These are phyloP conservation scores for Ganaspis sp. DNA, from an alignment of 1,140 invertebrate species.

Conservation along the genomic window DNA sequence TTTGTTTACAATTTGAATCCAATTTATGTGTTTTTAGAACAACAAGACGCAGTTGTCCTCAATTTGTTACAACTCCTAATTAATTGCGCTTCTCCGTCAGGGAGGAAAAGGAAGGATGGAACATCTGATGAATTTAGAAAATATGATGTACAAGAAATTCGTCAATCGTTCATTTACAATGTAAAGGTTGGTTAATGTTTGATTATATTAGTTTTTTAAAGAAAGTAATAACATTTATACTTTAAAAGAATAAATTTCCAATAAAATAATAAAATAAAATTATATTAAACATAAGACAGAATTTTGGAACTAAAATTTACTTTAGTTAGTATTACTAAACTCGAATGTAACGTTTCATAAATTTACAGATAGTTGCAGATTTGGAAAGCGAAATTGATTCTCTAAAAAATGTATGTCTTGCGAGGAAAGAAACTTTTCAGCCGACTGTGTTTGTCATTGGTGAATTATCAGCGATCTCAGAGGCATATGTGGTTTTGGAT, in stretches of 20 bases:
- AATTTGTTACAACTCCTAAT: neutral
- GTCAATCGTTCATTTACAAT: neutral
- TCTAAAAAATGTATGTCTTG: neutral
- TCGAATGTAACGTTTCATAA: neutral
- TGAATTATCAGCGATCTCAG: neutral
- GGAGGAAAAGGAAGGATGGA: neutral
- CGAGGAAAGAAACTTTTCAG: neutral
- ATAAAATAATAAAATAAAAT: too few relatives aligned
- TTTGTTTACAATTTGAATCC: neutral
- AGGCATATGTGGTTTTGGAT: neutral
- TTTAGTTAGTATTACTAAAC: too few relatives aligned
- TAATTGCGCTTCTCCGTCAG: neutral
- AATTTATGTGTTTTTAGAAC: neutral
- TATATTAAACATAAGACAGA: too few relatives aligned
- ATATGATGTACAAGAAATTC: neutral
- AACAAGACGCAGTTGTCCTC: neutral
- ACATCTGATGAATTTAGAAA: neutral
- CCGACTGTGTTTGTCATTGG: neutral
- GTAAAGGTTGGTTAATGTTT: neutral
- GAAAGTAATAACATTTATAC: too few relatives aligned
- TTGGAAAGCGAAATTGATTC: neutral
- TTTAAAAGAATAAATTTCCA: too few relatives aligned
- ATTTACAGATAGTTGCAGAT: neutral
- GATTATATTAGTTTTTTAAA: neutral
- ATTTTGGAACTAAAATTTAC: too few relatives aligned